These are phyloP conservation scores for Drosophila repletoides DNA, from an alignment of 1,140 invertebrate genomes.

Conservation along the genomic window DNA sequence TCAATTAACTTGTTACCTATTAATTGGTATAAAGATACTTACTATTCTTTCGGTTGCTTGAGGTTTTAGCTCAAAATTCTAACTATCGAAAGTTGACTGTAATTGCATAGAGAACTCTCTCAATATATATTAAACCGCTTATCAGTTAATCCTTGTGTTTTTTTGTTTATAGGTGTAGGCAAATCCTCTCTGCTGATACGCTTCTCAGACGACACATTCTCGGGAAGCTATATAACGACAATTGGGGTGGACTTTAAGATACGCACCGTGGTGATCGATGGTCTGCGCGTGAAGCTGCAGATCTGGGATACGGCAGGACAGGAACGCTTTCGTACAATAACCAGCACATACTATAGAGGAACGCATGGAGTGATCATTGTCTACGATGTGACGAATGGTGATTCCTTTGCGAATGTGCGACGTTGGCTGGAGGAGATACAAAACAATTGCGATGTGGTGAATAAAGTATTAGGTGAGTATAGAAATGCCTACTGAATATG, in stretches of 20 bases:
- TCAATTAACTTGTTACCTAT: too few relatives aligned
- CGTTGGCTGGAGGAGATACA: slow-evolving; percentile 99
- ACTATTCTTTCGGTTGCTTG: too few relatives aligned
- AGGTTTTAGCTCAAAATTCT: too few relatives aligned
- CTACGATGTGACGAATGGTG: slow-evolving; percentile 99
- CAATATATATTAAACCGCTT: not conserved
- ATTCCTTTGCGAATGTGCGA: slow-evolving; percentile 99
- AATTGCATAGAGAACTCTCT: not conserved
- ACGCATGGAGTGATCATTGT: slow-evolving; percentile 99
- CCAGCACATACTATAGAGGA: slow-evolving; percentile 95
- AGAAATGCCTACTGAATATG: not conserved
- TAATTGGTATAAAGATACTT: too few relatives aligned
- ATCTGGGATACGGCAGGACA: slow-evolving; percentile 97
- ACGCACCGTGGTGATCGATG: slow-evolving; percentile 96
- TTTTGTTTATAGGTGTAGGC: slow-evolving; percentile 93
- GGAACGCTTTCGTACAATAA: slow-evolving; percentile 88
- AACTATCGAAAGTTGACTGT: too few relatives aligned
- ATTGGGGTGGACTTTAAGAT: slow-evolving; percentile 99
- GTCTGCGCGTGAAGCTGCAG: slow-evolving; percentile 98
- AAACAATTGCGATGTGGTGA: slow-evolving; percentile 99
- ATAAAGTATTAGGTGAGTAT: slow-evolving; percentile 95
- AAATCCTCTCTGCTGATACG: slow-evolving; percentile 98
- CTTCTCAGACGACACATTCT: slow-evolving; percentile 99
- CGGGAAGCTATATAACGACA: slow-evolving; percentile 99
- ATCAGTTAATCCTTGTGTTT: not conserved